These are phyloP conservation scores for Cephus spinipes DNA, from an alignment of 2,888 invertebrate genomes.

Conservation along the genomic window DNA sequence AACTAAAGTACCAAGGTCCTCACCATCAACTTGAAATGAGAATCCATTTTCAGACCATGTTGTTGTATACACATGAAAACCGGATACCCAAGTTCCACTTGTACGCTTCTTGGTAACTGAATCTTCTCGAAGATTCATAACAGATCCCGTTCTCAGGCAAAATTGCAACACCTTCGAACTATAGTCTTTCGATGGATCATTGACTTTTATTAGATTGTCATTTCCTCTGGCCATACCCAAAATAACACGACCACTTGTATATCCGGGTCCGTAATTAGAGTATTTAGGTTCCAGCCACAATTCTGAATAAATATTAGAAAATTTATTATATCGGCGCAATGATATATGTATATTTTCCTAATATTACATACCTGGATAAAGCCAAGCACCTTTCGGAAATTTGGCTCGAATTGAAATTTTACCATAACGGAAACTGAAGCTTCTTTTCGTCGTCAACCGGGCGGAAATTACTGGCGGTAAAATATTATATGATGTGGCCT, in stretches of 20 bases:
- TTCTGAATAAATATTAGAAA: conserved; percentile 49
- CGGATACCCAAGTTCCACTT: conserved; percentile 54
- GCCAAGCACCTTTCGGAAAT: conserved; percentile 71
- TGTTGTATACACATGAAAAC: conserved; percentile 69
- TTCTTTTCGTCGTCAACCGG: conserved; percentile 64
- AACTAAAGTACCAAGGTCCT: conserved; percentile 42
- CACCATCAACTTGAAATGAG: conserved; percentile 46
- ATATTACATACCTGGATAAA: conserved; percentile 67
- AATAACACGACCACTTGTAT: conserved; percentile 68
- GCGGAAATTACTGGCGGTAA: conserved; percentile 68
- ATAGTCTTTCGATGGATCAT: conserved; percentile 28
- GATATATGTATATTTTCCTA: background rate
- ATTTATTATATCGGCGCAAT: background rate
- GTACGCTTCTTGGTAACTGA: conserved; percentile 35
- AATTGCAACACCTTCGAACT: conserved; percentile 53
- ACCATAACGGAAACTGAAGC: conserved; percentile 67
- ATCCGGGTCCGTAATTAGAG: conserved; percentile 46
- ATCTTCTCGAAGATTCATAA: conserved; percentile 35
- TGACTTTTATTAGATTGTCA: conserved; percentile 39
- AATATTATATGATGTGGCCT: conserved; percentile 57
- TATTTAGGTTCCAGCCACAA: conserved; percentile 61
- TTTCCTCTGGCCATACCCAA: conserved; percentile 69
- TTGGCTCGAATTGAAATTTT: conserved; percentile 69
- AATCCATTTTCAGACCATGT: conserved; percentile 68
- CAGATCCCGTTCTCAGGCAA: conserved; percentile 48